Base-by-base conservation (phyloP, 2,113 vertebrate species). In the Pyrgilauda ruficollis region DNA sequence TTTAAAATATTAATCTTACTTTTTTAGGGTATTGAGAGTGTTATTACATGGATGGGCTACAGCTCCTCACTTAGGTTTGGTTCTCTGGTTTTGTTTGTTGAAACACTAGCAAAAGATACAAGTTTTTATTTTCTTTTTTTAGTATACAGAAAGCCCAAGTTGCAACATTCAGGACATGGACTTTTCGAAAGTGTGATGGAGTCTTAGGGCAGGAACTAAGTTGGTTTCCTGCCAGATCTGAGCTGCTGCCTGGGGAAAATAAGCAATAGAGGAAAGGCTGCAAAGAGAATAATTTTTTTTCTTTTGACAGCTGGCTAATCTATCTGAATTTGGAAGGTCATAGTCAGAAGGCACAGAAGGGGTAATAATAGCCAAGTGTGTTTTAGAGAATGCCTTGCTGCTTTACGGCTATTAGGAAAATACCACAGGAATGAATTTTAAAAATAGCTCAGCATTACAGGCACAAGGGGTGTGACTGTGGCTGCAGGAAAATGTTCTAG, bases 261-360 rank as follows among this genome's bases (percentile, higher is more conserved):
- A 90, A 93, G 50, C 2, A 12, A 50, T 41, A 81, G 76, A 87
- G 47, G 7, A 74, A 93, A 90, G 47, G 74, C 33, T 46, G 63
- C 47, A 90, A 69, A 85, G 73, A 93, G 19, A 84, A 35, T 43
- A 49, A 15, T 58, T 15, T 87, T 39, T 59, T 59, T 73, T 7
- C 27, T 91, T 79, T 91, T 69, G 90, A 96, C 95, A 97, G 81
- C 75, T 97, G 96, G 85, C 89, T 97, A 96, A 96, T 98, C 94
- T 96, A 46, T 93, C 90, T 92, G 94, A 88, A 86, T 96, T 76
- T 96, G 77, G 74, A 95, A 92, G 89, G 80, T 61, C 82, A 74
- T 22, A 78, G 64, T 87, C 75, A 95, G 20, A 31, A 91, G 94
- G 90, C n/a, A 47, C 12, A 84, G 55, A 53, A 9, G 7, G 68